A percentile compares a stretch with the other conserved stretches of the same genome.
phyloP scores from a whole-genome alignment of 2,113 vertebrate species.

The Onychostruthus taczanowskii region DNA sequence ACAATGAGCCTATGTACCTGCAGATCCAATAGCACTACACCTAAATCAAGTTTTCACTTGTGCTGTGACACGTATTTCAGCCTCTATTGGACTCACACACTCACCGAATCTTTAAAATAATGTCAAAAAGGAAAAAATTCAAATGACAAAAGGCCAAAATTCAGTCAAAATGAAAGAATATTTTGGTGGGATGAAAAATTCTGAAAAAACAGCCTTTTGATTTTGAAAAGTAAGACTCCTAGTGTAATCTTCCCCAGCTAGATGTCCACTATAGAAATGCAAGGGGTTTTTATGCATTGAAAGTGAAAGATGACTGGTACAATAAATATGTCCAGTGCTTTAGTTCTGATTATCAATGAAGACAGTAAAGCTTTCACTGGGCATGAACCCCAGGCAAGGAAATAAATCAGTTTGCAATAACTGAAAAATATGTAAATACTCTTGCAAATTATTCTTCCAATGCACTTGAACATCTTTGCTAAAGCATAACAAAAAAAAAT shows the following conservation, averaged over 20 bases:
- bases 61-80: not conserved
- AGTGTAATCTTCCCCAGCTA: not conserved
- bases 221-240: not conserved
- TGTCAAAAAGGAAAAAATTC: not conserved
- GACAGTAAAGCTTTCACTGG: not conserved
- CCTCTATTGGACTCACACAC: rapidly evolving
- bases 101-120: not conserved
- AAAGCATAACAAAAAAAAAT: not conserved
- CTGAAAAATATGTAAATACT: not conserved
- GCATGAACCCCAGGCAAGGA: not conserved
- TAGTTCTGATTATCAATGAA: not conserved
- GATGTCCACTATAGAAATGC: not conserved
- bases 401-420: not conserved
- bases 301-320: not conserved
- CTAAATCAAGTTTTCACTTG: not conserved
- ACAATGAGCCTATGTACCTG: not conserved
- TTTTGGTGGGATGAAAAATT: not conserved
- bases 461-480: not conserved
- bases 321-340: not conserved
- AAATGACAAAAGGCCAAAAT: not conserved
- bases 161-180: not conserved
- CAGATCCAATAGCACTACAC: not conserved
- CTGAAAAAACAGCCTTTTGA: not conserved
- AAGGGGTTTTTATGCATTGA: rapidly evolving
- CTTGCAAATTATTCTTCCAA: not conserved